Evolutionary conservation across 2,888 invertebrate species (phyloP).

Genomic region (Maniola hyperantus): DNA sequence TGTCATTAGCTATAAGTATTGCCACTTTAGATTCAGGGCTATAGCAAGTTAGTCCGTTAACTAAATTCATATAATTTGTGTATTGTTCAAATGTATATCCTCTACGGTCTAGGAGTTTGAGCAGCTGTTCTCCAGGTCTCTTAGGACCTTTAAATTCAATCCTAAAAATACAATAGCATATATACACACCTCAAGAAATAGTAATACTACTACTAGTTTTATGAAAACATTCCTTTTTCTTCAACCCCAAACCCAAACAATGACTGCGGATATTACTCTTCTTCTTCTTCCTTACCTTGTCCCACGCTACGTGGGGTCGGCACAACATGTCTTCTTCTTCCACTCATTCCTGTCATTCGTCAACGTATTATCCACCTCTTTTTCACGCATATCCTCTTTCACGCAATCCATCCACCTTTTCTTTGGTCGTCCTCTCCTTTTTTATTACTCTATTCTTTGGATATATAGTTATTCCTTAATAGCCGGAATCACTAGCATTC

Average conservation of each 20-base stretch:
- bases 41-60: slow-evolving; percentile 56
- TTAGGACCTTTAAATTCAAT: neutral
- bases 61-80: slow-evolving; percentile 50
- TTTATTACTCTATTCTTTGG: too few species aligned
- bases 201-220: neutral
- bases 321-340: too few species aligned
- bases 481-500: neutral
- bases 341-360: too few species aligned
- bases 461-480: too few species aligned
- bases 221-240: neutral
- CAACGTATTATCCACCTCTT: too few species aligned
- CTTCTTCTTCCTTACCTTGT: too few species aligned
- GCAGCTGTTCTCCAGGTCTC: slow-evolving; percentile 64
- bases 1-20: slow-evolving; percentile 71
- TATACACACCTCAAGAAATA: neutral
- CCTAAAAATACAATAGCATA: neutral
- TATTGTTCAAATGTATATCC: slow-evolving; percentile 60
- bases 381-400: too few species aligned
- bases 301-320: too few species aligned
- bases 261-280: too few species aligned
- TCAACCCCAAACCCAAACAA: neutral
- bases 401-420: too few species aligned
- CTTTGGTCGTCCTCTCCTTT: too few species aligned
- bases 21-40: slow-evolving; percentile 69
- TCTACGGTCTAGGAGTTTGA: slow-evolving; percentile 61